phyloP scores from a whole-genome alignment of 2,113 vertebrate genomes.

The Pterocles burchelli region DNA sequence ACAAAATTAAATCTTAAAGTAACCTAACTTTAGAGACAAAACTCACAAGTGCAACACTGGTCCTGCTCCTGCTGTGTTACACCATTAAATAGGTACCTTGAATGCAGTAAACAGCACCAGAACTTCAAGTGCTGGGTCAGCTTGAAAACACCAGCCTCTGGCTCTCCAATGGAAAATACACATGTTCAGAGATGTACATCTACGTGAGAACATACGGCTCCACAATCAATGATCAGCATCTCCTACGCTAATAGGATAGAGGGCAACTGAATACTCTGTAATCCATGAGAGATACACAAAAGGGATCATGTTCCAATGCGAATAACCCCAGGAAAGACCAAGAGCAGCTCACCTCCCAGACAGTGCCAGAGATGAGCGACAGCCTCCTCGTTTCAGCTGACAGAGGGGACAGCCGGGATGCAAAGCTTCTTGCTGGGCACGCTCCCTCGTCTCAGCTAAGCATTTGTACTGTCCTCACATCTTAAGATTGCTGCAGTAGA shows the following conservation, averaged over 20 bases:
- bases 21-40: neutral
- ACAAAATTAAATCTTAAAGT: neutral
- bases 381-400: neutral
- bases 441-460: neutral
- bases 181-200: rapidly evolving
- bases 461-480: neutral
- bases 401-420: no score
- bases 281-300: neutral
- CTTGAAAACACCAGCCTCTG: neutral
- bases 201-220: neutral
- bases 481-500: neutral
- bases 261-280: neutral
- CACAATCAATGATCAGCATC: neutral
- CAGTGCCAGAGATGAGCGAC: neutral
- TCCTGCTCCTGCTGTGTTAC: neutral
- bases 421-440: neutral
- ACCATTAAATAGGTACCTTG: neutral
- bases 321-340: neutral
- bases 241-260: neutral
- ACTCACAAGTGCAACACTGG: neutral
- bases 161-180: neutral
- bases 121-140: neutral
- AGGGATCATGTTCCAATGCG: rapidly evolving
- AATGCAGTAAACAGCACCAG: neutral
- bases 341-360: neutral